These are phyloP conservation scores for Cryptops parisi DNA, from an alignment of 2,888 invertebrate species.

Conservation along the genomic window DNA sequence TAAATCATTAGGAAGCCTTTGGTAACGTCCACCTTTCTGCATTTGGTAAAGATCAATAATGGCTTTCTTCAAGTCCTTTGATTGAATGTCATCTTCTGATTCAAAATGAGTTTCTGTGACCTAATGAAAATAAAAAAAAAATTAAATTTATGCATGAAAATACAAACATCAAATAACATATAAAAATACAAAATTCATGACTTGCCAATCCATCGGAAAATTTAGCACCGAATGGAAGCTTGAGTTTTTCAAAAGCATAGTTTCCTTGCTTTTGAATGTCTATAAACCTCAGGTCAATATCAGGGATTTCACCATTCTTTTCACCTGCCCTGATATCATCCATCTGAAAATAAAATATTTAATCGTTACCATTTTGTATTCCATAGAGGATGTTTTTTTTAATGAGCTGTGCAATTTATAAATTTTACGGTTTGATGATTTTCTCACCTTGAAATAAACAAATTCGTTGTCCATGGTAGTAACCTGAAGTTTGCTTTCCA, in stretches of 20 bases:
- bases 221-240: neutral
- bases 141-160: neutral
- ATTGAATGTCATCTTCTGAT: neutral
- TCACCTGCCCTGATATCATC: neutral
- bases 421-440: neutral
- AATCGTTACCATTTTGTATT: neutral
- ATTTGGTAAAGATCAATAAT: neutral
- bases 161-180: neutral
- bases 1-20: neutral
- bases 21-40: neutral
- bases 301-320: neutral
- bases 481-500: neutral
- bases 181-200: neutral
- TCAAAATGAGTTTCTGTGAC: neutral
- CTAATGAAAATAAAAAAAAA: neutral
- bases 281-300: neutral
- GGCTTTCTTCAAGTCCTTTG: neutral
- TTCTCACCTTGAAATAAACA: neutral
- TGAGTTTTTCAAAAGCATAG: neutral
- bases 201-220: neutral
- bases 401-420: neutral
- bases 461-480: neutral
- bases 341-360: neutral
- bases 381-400: neutral
- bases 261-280: neutral